These are phyloP conservation scores for Cataglyphis cursor DNA, from an alignment of 2,888 invertebrate species.

Conservation along the genomic window DNA sequence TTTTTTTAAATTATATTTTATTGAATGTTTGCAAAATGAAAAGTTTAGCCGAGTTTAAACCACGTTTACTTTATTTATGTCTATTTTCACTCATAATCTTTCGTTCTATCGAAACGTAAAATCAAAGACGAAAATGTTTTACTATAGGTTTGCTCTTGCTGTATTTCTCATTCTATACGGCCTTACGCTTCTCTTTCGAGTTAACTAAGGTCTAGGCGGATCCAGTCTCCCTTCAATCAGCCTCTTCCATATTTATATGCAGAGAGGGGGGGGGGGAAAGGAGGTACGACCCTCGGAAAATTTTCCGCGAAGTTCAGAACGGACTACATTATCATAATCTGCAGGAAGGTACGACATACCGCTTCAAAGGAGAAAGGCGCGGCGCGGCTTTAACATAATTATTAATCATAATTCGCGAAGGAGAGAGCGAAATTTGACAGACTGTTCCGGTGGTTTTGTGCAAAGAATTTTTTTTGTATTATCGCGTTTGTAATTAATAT, in stretches of 20 bases:
- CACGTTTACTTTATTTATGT: not conserved
- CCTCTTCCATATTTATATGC: constrained; percentile 82
- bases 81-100: not conserved
- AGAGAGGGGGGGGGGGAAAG: constrained; percentile 36
- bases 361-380: constrained; percentile 60
- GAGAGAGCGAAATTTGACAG: constrained; percentile 64
- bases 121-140: constrained; percentile 49
- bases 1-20: not conserved
- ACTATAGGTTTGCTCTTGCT: constrained; percentile 26
- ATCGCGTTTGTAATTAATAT: constrained; percentile 16
- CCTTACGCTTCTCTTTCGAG: constrained; percentile 62
- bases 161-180: constrained; percentile 58
- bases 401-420: constrained; percentile 73
- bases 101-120: constrained; percentile 1
- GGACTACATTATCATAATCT: constrained; percentile 83
- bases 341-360: constrained; percentile 70
- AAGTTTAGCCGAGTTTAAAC: not conserved
- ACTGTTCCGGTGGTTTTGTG: constrained; percentile 45
- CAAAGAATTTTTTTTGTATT: constrained; percentile 53
- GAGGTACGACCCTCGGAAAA: constrained; percentile 74
- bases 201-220: constrained; percentile 65
- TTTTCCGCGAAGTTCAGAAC: constrained; percentile 80
- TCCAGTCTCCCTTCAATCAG: constrained; percentile 79
- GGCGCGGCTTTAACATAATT: constrained; percentile 75
- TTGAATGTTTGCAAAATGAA: not conserved